phyloP scores from a whole-genome alignment of 2,113 vertebrate species.

The Aspiorhynchus laticeps region DNA sequence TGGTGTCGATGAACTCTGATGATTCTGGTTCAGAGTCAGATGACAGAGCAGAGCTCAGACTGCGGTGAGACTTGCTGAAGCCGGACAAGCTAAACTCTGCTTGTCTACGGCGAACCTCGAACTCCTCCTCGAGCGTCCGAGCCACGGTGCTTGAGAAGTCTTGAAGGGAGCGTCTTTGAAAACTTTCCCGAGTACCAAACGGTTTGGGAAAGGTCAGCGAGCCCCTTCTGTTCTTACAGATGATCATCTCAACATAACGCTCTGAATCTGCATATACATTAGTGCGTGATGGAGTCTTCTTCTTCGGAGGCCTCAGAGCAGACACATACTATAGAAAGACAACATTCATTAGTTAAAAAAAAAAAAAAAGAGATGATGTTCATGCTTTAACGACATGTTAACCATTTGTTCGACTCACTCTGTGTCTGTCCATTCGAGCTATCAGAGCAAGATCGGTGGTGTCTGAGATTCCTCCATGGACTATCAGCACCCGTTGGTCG shows the following conservation, averaged over 20 bases:
- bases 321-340: conserved; percentile 75
- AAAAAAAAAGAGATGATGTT: not conserved
- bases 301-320: conserved; percentile 81
- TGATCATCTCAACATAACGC: conserved; percentile 52
- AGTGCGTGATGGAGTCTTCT: conserved; percentile 50
- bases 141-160: conserved; percentile 72
- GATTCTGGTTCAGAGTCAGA: conserved; percentile 61
- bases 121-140: conserved; percentile 70
- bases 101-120: conserved; percentile 64
- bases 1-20: conserved; percentile 54
- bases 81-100: conserved; percentile 27
- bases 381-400: not conserved
- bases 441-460: conserved; percentile 83
- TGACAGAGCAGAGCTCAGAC: conserved; percentile 45
- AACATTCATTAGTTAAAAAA: not conserved
- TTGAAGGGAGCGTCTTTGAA: conserved; percentile 70
- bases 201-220: conserved; percentile 62
- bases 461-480: conserved; percentile 91
- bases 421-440: conserved; percentile 82
- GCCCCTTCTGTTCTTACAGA: conserved; percentile 51
- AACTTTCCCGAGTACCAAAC: conserved; percentile 55
- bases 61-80: conserved; percentile 28
- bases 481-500: conserved; percentile 88
- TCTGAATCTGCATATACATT: conserved; percentile 62
- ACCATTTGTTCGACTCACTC: conserved; percentile 70